Conservation (phyloP, 2,797 vertebrate genomes). For the Platalea minor region DNA sequence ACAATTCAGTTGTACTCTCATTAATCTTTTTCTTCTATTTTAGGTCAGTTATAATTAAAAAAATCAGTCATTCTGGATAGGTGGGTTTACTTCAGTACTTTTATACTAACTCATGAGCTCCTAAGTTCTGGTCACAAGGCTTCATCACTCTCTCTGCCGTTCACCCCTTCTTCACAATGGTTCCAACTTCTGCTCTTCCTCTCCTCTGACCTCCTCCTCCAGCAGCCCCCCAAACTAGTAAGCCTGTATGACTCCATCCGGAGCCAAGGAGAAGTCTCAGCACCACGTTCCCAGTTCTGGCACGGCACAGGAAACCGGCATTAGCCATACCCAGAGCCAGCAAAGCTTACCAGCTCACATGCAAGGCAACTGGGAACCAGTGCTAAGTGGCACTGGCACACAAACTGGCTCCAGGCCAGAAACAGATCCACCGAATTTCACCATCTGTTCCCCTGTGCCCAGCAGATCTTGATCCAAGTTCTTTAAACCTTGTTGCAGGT, state of each 20-base stretch:
- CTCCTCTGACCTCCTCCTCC: background rate
- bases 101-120: background rate
- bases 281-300: background rate
- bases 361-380: background rate
- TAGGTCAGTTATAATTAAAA: background rate
- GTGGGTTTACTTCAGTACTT: background rate
- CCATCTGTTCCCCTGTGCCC: background rate
- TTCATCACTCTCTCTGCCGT: background rate
- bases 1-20: background rate
- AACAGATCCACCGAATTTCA: background rate
- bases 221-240: background rate
- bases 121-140: background rate
- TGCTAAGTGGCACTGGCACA: background rate
- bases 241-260: background rate
- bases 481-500: background rate
- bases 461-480: background rate
- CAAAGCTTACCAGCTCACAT: background rate
- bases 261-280: background rate
- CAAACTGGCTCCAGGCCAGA: background rate
- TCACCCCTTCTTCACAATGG: background rate
- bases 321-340: background rate
- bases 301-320: accelerated
- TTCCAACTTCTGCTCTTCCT: background rate
- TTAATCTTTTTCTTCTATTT: background rate
- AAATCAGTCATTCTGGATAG: background rate